These are phyloP conservation scores for Plecturocebus donacophilus DNA, from an alignment of 2,113 vertebrate genomes.

Conservation along the genomic window DNA sequence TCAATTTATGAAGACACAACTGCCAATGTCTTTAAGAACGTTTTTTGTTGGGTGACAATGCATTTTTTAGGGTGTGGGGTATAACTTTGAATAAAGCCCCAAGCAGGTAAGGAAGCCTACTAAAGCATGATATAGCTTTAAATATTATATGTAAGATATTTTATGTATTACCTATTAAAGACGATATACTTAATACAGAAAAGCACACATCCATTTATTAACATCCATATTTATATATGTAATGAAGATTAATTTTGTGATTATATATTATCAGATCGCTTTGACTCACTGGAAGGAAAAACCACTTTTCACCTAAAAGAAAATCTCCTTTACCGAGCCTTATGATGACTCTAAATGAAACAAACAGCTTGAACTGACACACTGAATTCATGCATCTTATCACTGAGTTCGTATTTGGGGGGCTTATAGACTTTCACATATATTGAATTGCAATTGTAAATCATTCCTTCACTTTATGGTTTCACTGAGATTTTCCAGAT, in stretches of 20 bases:
- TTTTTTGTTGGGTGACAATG: constrained; percentile 39
- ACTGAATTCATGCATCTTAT: background rate
- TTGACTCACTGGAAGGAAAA: background rate
- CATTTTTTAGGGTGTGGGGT: constrained; percentile 6
- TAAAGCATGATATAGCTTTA: background rate
- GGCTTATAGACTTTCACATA: background rate
- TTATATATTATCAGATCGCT: background rate
- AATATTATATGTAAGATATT: background rate
- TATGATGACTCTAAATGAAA: background rate
- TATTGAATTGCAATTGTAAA: background rate
- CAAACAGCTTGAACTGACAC: background rate
- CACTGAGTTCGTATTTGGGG: background rate
- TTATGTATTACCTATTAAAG: background rate
- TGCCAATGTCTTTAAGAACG: background rate
- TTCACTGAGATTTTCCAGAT: constrained; percentile 36
- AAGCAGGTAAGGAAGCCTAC: constrained; percentile 37
- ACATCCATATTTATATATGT: background rate
- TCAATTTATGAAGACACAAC: background rate
- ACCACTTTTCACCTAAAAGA: background rate
- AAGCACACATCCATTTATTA: background rate
- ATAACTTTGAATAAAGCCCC: constrained; percentile 28
- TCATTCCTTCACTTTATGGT: background rate
- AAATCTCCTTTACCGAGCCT: background rate
- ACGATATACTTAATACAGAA: background rate
- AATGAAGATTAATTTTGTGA: background rate